Conservation (phyloP, 2,888 invertebrate genomes). For the Folsomia candida region DNA sequence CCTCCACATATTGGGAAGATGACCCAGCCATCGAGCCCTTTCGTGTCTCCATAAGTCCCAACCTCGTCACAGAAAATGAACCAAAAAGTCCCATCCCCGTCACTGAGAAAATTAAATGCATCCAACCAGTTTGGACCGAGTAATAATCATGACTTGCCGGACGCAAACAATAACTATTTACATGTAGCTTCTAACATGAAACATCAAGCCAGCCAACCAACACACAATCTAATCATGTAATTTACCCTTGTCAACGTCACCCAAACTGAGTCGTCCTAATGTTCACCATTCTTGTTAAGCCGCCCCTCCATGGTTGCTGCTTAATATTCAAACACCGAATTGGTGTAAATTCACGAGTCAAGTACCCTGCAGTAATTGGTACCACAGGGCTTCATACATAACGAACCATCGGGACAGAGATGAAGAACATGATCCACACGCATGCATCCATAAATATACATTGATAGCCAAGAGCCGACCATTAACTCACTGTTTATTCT, state of each 20-base stretch:
- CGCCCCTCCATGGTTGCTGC: too few species aligned
- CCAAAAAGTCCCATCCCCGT: conserved; percentile 49
- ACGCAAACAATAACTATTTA: not conserved
- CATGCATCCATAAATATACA: too few species aligned
- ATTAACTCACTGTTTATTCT: too few species aligned
- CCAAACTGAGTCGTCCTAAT: too few species aligned
- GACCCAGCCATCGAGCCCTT: conserved; percentile 51
- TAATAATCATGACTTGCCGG: not conserved
- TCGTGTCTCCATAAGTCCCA: conserved; percentile 32
- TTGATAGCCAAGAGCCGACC: too few species aligned
- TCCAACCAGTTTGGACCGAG: conserved; percentile 53
- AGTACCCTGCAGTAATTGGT: too few species aligned
- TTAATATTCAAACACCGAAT: too few species aligned
- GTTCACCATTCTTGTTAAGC: too few species aligned
- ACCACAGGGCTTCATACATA: too few species aligned
- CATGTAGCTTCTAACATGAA: not conserved
- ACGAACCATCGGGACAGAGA: too few species aligned
- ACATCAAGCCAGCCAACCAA: not conserved
- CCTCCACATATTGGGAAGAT: conserved; percentile 55
- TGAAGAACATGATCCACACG: too few species aligned
- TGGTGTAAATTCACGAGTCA: too few species aligned
- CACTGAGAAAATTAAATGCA: conserved; percentile 50
- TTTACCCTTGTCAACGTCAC: not conserved
- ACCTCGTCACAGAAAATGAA: conserved; percentile 25
- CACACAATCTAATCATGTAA: not conserved